Percentiles rank a stretch among this genome's conserved stretches.
Evolutionary conservation across 2,888 invertebrate species (phyloP).

Genomic region (Dynastes hyllus): DNA sequence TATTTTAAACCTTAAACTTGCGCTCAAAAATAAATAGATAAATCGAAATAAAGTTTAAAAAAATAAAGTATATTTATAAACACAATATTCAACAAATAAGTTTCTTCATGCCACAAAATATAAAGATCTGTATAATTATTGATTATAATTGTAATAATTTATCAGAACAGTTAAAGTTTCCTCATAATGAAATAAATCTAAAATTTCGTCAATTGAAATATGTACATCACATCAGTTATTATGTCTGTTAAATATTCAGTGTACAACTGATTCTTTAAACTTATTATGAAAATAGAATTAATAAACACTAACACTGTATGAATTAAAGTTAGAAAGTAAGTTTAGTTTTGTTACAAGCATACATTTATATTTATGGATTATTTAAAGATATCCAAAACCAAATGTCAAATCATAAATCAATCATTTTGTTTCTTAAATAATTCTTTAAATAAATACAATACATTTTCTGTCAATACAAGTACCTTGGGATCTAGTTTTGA

Average conservation of each 20-base stretch:
- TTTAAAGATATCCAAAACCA: too few relatives aligned
- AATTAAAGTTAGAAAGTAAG: slow-evolving; percentile 11
- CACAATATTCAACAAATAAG: neutral
- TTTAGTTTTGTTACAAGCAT: neutral
- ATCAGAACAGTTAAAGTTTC: neutral
- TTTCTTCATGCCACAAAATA: neutral
- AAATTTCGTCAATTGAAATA: neutral
- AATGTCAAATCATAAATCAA: too few relatives aligned
- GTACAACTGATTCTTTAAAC: too few relatives aligned
- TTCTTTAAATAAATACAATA: too few relatives aligned
- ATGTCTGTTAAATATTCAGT: too few relatives aligned
- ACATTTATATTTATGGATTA: too few relatives aligned
- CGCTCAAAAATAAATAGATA: neutral
- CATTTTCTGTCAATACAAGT: too few relatives aligned
- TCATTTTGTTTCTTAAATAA: too few relatives aligned
- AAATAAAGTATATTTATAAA: neutral
- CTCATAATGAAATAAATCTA: neutral
- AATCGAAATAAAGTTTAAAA: neutral
- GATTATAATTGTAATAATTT: neutral
- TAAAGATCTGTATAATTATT: neutral
- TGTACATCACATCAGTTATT: neutral
- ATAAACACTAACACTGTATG: neutral
- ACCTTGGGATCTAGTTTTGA: too few relatives aligned
- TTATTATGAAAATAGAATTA: slow-evolving; percentile 17
- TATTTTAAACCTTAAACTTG: too few relatives aligned